Conservation (phyloP, 2,888 invertebrate species). For the Phania funesta region DNA sequence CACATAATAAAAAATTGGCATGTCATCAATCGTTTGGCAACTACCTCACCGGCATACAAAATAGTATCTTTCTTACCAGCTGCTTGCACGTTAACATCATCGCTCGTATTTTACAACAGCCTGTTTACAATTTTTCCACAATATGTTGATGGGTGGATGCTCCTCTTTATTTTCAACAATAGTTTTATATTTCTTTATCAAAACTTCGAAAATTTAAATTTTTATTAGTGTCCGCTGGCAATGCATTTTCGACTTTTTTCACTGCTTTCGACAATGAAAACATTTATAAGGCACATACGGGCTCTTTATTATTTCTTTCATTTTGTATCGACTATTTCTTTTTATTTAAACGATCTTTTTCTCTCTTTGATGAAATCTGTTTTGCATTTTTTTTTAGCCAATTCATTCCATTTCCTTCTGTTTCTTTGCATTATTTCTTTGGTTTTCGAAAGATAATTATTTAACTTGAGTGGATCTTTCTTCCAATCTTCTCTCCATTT, state of each 20-base stretch:
- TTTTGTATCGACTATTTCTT: not conserved
- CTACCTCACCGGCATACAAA: not conserved
- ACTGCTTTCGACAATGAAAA: not conserved
- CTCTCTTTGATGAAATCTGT: not conserved
- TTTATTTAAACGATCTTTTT: not conserved
- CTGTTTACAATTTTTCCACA: not conserved
- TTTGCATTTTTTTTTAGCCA: constrained; percentile 1
- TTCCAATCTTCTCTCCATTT: not conserved
- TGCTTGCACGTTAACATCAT: constrained; percentile 9
- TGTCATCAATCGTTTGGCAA: constrained; percentile 31
- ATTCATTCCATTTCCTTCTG: not conserved
- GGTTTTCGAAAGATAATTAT: not conserved
- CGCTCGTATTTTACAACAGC: not conserved
- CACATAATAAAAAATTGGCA: constrained; percentile 35
- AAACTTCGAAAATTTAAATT: constrained; percentile 9
- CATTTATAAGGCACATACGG: not conserved
- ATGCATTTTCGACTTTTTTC: constrained; percentile 12
- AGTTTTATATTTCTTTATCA: constrained; percentile 9
- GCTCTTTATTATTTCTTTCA: not conserved
- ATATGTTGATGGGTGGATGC: not conserved
- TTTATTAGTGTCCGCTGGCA: constrained; percentile 9
- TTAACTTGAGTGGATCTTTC: not conserved
- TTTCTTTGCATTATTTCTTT: not conserved
- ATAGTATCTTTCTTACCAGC: constrained; percentile 26
- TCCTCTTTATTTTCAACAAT: not conserved